Evolutionary conservation across 2,113 vertebrate genomes (phyloP), one percentile per base, ranked within the genome.

Genomic region (Brachirus orientalis): DNA sequence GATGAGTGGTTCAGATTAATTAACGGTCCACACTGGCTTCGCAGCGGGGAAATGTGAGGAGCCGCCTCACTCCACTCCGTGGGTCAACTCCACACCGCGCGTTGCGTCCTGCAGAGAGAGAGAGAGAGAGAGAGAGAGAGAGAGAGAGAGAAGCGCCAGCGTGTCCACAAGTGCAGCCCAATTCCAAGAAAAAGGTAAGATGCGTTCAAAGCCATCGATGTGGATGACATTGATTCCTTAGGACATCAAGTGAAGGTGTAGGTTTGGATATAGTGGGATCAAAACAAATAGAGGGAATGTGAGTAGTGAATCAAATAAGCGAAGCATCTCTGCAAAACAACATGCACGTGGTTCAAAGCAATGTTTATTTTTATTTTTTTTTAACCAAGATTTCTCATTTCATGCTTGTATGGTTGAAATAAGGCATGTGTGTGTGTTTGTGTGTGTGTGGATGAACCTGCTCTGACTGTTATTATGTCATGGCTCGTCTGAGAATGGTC

Each of bases 1-100:
- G 64, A 80, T 83, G 64, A 79, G 75, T 65, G 60, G 53, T 83
- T 84, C 83, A 43, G 62, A 82, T 85, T 80, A 75, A 78, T 85
- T 71, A 57, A 64, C 43, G 58, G 22, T 67, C 41, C 58, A 67
- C 33, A 71, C 52, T 62, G 43, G 72, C 75, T 43, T 20, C 6
- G 28, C 51, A 40, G 41, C 43, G 19, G 33, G 53, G 35, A 65
- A 40, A 79, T 79, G 70, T 54, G 40, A 69, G 45, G 64, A 79
- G 69, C 37, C 61, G n/a, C n/a, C n/a, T n/a, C n/a, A 43, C 28
- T 28, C 6, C 65, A 50, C 60, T 36, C 2, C 46, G 57, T 1
- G 8, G 35, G 37, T 12, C n/a, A n/a, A n/a, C 54, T 20, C 41
- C 52, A 63, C 69, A 44, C 19, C 11, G 58, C 46, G 58, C 66